phyloP scores from a whole-genome alignment of 2,888 invertebrate genomes.

The Automeris io region DNA sequence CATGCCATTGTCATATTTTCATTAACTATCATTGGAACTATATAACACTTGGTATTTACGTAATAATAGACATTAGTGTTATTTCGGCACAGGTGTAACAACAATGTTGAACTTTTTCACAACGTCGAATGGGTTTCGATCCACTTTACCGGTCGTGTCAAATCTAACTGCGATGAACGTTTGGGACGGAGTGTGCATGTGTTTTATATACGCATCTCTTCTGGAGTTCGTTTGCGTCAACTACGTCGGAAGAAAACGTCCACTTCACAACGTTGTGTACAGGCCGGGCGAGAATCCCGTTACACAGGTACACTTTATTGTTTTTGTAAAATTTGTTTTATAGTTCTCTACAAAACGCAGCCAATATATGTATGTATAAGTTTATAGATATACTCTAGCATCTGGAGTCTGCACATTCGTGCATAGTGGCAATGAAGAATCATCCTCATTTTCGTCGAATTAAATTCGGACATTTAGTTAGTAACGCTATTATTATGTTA shows the following conservation, averaged over 20 bases:
- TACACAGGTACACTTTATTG: slow-evolving; percentile 83
- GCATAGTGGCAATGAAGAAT: too few relatives aligned
- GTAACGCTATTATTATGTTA: too few relatives aligned
- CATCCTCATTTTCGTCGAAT: too few relatives aligned
- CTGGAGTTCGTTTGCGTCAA: slow-evolving; percentile 97
- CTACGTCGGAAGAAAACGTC: slow-evolving; percentile 94
- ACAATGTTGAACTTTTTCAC: slow-evolving; percentile 99
- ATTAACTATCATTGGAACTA: too few relatives aligned
- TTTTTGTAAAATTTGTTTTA: slow-evolving; percentile 5
- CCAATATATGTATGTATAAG: too few relatives aligned
- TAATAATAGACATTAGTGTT: too few relatives aligned
- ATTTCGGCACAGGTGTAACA: slow-evolving; percentile 85
- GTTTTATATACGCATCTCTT: slow-evolving; percentile 96
- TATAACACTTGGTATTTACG: too few relatives aligned
- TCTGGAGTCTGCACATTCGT: too few relatives aligned
- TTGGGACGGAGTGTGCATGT: slow-evolving; percentile 98
- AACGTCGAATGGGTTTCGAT: slow-evolving; percentile 94
- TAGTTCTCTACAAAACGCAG: not conserved
- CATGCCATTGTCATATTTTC: too few relatives aligned
- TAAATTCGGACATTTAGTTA: too few relatives aligned
- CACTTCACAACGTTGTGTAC: slow-evolving; percentile 92
- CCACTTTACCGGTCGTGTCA: slow-evolving; percentile 94
- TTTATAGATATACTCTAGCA: too few relatives aligned
- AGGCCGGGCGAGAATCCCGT: slow-evolving; percentile 93
- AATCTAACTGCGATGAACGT: slow-evolving; percentile 97